Percentiles rank a stretch among this genome's conserved stretches.
These are phyloP conservation scores for Neria commutata DNA, from an alignment of 2,888 invertebrate genomes.

Conservation along the genomic window DNA sequence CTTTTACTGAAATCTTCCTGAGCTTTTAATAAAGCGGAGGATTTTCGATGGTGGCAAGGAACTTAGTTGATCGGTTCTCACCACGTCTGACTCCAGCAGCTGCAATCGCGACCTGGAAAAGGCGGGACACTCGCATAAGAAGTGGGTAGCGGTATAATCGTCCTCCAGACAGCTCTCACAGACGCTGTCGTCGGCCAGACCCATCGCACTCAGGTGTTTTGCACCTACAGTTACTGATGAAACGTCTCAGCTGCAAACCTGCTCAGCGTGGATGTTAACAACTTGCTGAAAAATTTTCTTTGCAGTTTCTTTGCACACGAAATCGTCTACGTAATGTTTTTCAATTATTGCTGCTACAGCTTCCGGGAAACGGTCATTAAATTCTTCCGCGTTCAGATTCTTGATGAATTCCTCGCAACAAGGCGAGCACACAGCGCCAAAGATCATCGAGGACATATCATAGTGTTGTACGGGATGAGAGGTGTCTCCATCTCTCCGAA, in stretches of 20 bases:
- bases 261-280: constrained; percentile 5
- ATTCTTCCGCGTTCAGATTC: constrained; percentile 18
- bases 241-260: constrained; percentile 17
- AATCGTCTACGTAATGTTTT: constrained; percentile 30
- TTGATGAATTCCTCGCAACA: constrained; percentile 33
- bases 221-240: constrained; percentile 16
- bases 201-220: too few relatives aligned
- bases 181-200: too few relatives aligned
- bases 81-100: too few relatives aligned
- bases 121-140: too few relatives aligned
- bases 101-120: too few relatives aligned
- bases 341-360: constrained; percentile 17
- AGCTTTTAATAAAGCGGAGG: too few relatives aligned
- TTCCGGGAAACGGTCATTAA: constrained; percentile 3
- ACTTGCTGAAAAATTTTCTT: constrained; percentile 16
- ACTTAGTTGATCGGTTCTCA: too few relatives aligned
- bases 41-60: too few relatives aligned
- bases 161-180: too few relatives aligned
- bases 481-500: constrained; percentile 31
- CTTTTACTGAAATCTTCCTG: too few relatives aligned
- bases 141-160: too few relatives aligned
- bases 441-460: constrained; percentile 33
- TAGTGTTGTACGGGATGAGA: constrained; percentile 26
- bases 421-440: constrained; percentile 35
- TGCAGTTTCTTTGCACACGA: constrained; percentile 14